Base-by-base conservation (phyloP, 2,797 vertebrate species). In the Threskiornis aethiopicus region DNA sequence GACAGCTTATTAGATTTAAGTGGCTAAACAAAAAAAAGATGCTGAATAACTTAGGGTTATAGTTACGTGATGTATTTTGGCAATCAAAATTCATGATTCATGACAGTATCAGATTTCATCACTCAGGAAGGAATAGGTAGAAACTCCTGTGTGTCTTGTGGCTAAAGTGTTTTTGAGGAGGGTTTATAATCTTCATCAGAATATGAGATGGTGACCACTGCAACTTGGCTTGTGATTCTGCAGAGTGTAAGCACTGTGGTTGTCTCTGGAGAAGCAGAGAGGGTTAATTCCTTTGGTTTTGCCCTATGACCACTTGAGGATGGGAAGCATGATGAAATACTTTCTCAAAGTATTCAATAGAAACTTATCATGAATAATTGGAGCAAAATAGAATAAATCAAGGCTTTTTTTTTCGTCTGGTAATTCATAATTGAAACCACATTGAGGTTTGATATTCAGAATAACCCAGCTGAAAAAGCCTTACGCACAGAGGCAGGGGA, bases 381-480 rank as follows among this genome's bases (percentile, higher is more conserved):
- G 97, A 98, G 97, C 96, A 98, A 98, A 98, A 98, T 98, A 98
- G 98, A 99, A 99, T 99, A 99, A 99, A 99, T 99, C 98, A 99
- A 98, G 97, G 96, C 97, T 97, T 95, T 98, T 39, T 39, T 94
- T 98, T 97, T 98, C 97, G 98, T 98, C 98, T 99, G 97, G 95
- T 97, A 98, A 98, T 98, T 98, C 98, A 90, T 99, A 99, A 99
- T 99, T 99, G 99, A 99, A 99, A 99, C 98, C 99, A 99, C 98
- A 99, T 99, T 99, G 98, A 94, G 95, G 95, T 97, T 97, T 97
- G 96, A 96, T 98, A 97, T 91, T 98, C 94, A 64, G 89, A 92
- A 59, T 26, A 96, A 92, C 84, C 84, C 90, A 92, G 83, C 89
- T 87, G 64, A 89, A 94, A 95, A 96, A 94, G 71, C 87, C 77